Conservation (phyloP, 2,113 vertebrate genomes). For the Caracal caracal region DNA sequence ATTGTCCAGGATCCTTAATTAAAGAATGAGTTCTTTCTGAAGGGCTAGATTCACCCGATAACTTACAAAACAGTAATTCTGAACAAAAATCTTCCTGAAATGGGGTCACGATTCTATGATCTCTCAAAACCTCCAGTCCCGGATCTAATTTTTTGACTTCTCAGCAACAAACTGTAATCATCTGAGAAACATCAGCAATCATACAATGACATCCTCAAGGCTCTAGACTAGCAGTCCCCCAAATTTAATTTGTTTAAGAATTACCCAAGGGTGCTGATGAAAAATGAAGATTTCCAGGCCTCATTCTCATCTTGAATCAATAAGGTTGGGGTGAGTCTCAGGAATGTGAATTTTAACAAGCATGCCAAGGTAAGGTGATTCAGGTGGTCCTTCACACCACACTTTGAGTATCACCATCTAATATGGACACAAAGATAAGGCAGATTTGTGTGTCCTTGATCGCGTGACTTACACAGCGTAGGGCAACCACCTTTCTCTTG, state of each 20-base stretch:
- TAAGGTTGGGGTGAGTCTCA: neutral
- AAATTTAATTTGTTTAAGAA: conserved; percentile 30
- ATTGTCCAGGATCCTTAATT: neutral
- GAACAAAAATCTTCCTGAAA: neutral
- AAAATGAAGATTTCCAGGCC: neutral
- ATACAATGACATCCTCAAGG: neutral
- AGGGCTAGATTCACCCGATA: neutral
- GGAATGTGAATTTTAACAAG: neutral
- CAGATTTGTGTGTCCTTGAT: neutral
- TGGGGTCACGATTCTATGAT: neutral
- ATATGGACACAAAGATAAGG: neutral
- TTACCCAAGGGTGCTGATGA: neutral
- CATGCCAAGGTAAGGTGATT: neutral
- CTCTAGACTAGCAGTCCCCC: neutral
- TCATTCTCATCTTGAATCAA: neutral
- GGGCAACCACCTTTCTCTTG: neutral
- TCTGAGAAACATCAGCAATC: neutral
- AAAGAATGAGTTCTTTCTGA: neutral
- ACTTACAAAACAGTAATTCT: neutral
- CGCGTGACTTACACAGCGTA: neutral
- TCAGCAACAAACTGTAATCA: neutral
- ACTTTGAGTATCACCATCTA: neutral
- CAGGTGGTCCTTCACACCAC: neutral
- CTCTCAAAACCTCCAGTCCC: neutral
- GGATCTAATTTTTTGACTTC: neutral